Conservation (phyloP, 2,797 vertebrate species). For the Muscicapa striata region DNA sequence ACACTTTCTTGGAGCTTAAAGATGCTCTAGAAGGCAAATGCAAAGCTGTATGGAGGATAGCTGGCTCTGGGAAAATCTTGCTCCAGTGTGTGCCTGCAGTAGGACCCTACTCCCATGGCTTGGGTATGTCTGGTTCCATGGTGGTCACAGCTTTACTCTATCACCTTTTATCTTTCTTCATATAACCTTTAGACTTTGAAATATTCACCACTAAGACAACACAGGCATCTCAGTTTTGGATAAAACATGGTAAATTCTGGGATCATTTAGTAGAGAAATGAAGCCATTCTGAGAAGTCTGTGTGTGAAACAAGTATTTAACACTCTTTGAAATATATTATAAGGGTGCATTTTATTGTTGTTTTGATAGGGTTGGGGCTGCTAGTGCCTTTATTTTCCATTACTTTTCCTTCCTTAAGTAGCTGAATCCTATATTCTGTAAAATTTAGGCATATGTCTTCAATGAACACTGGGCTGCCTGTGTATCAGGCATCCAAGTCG, state of each 20-base stretch:
- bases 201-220: not conserved
- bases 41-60: not conserved
- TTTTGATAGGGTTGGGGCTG: not conserved
- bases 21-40: not conserved
- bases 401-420: not conserved
- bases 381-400: not conserved
- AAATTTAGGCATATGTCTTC: not conserved
- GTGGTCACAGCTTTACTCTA: not conserved
- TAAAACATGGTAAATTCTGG: not conserved
- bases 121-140: fast-evolving
- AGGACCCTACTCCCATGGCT: not conserved
- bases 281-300: not conserved
- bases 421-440: not conserved
- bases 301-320: not conserved
- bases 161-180: not conserved
- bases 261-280: not conserved
- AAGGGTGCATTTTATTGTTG: not conserved
- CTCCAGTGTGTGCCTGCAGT: not conserved
- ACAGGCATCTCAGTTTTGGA: not conserved
- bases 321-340: not conserved
- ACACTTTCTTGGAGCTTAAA: not conserved
- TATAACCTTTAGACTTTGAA: not conserved
- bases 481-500: not conserved
- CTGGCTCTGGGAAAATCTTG: not conserved
- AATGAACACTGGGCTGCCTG: not conserved